Evolutionary conservation across 2,113 vertebrate species (phyloP), one percentile per base, ranked within the genome.

Genomic region (Micromys minutus): DNA sequence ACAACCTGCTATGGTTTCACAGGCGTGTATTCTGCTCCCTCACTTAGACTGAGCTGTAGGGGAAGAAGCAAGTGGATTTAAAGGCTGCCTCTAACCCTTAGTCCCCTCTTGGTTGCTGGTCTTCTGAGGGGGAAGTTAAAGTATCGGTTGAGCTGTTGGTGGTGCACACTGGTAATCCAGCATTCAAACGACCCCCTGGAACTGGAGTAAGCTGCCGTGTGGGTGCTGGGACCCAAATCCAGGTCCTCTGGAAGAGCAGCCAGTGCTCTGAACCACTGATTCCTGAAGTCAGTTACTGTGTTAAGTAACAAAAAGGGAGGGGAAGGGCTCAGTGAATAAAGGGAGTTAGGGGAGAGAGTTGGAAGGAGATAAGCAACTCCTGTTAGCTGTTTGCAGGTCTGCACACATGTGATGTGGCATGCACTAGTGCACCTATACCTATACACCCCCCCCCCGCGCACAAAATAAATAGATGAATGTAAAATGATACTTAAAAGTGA

Each of bases 1-100:
- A 76, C 94, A 94, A 31, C 50, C 5, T 85, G 76, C 91, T 24
- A 10, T 50, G 91, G 67, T 75, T 95, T 95, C 92, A 45, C 84
- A 47, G 74, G 45, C 63, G 22, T 90, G 89, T 83, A 61, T 96
- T 95, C 74, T 26, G 87, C 72, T 52, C 81, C n/a, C 59, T 26
- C 50, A 79, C 69, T 63, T 59, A 93, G 93, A 94, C 71, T 45
- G 57, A 81, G 85, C 2, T 22, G 59, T 69, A 93, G 87, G 67
- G 67, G 90, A 96, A 90, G n/a, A 0, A 0, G 19, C 36, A 47
- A 31, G 7, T 2, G 3, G 42, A 16, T 39, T 55, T 39, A 1
- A 84, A 15, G 15, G 36, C 93, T 87, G 57, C 94, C 81, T 72
- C 92, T 89, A 19, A 9, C 72, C 63, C n/a, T n/a, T n/a, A 47